These are phyloP conservation scores for Oreocharis arfaki DNA, from an alignment of 2,113 vertebrate species.

Conservation along the genomic window DNA sequence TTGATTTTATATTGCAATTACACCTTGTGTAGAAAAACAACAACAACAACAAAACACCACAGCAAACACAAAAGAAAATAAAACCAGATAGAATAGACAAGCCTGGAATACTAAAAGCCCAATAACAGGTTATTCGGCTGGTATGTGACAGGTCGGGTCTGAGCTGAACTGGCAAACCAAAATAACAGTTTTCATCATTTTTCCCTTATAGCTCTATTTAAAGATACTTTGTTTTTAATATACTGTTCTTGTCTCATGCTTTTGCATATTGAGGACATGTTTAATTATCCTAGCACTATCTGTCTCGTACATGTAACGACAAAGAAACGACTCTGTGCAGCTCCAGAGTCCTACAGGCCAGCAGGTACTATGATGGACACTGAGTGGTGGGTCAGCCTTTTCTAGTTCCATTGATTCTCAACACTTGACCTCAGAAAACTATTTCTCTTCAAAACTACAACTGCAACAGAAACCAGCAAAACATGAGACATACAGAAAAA, in stretches of 20 bases:
- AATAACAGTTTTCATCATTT: not conserved
- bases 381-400: not conserved
- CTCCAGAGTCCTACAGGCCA: not conserved
- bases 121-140: not conserved
- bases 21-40: not conserved
- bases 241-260: not conserved
- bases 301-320: not conserved
- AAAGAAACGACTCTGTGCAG: not conserved
- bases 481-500: not conserved
- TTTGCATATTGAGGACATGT: not conserved
- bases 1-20: not conserved
- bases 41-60: not conserved
- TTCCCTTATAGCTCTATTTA: not conserved
- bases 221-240: not conserved
- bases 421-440: not conserved
- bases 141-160: not conserved
- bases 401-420: not conserved
- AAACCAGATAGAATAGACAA: not conserved
- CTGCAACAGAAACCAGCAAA: not conserved
- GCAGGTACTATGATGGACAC: not conserved
- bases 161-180: not conserved
- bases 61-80: not conserved
- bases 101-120: not conserved
- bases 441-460: not conserved
- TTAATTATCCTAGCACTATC: not conserved